Base-by-base conservation (phyloP, 2,113 vertebrate species). In the Hippocampus abdominalis region DNA sequence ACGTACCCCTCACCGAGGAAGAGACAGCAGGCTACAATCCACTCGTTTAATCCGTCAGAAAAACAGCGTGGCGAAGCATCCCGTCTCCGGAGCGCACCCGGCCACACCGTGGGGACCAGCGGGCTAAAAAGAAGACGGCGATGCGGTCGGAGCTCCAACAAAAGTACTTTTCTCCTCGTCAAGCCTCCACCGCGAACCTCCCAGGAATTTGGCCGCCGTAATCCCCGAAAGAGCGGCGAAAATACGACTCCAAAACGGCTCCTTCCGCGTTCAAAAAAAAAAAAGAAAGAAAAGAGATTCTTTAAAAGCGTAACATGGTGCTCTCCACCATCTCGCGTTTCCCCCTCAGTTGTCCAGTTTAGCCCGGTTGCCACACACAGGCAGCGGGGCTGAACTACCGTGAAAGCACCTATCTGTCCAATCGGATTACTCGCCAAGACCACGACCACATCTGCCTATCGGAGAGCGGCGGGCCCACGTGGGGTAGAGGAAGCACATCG, bases 331-430 rank as follows among this genome's bases (percentile, higher is more conserved):
- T 84, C 87, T 88, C 87, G 82, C 87, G 75, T 89, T 88, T 89
- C 88, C 84, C 82, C 84, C 25, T 66, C 82, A 74, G 88, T 87
- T 86, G 87, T 89, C 89, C 88, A 80, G 85, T 65, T 87, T 83
- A 78, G 79, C 87, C 88, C 79, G 92, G 84, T 92, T 92, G 90
- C 93, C 94, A 93, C 94, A 94, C 94, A 93, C 94, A 93, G 92
- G 91, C 93, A 92, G 89, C 82, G 91, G 91, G 92, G 92, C 92
- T 90, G 92, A 93, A 90, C 93, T 88, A 93, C 93, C 90, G 93
- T 92, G 93, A 92, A 93, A 94, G 93, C 92, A 88, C 86, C 92
- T 86, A 90, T 88, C 86, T 84, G 88, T 87, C 92, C 93, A 94
- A 93, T 93, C 92, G 89, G 89, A 86, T 90, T 85, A 84, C 91